Conservation (phyloP, 2,888 invertebrate genomes). For the Rhagium mordax region DNA sequence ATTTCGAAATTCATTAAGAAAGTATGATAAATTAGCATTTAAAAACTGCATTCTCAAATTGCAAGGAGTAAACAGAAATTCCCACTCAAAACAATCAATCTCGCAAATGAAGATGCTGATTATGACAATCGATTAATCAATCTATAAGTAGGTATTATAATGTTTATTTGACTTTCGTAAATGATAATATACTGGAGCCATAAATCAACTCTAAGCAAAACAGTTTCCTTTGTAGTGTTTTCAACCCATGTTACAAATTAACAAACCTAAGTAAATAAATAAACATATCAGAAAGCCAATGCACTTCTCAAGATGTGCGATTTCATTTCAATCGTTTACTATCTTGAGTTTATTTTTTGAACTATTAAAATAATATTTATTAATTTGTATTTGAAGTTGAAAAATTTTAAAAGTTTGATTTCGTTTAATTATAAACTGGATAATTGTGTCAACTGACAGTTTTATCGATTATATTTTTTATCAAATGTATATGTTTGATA, state of each 20-base stretch:
- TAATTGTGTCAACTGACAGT: no score
- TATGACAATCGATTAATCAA: constrained; percentile 27
- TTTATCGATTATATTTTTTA: no score
- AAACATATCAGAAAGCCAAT: constrained; percentile 9
- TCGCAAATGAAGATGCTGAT: constrained; percentile 22
- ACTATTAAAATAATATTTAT: not conserved
- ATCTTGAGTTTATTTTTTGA: not conserved
- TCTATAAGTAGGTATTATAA: not conserved
- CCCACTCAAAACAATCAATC: constrained; percentile 15
- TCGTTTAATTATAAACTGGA: no score
- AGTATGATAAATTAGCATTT: not conserved
- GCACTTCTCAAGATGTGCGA: constrained; percentile 2
- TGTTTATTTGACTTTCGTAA: constrained; percentile 9
- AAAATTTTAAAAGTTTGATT: not conserved
- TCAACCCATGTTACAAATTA: constrained; percentile 3
- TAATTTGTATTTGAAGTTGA: not conserved
- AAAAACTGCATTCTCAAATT: not conserved
- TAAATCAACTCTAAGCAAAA: constrained; percentile 13
- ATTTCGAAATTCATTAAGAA: not conserved
- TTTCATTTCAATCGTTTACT: not conserved
- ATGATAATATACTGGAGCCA: constrained; percentile 10
- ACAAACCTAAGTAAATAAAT: constrained; percentile 14
- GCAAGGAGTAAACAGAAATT: not conserved
- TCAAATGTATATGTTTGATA: no score
- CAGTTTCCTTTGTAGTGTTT: constrained; percentile 12